phyloP scores from a whole-genome alignment of 2,888 invertebrate genomes.

The Drepana falcataria region DNA sequence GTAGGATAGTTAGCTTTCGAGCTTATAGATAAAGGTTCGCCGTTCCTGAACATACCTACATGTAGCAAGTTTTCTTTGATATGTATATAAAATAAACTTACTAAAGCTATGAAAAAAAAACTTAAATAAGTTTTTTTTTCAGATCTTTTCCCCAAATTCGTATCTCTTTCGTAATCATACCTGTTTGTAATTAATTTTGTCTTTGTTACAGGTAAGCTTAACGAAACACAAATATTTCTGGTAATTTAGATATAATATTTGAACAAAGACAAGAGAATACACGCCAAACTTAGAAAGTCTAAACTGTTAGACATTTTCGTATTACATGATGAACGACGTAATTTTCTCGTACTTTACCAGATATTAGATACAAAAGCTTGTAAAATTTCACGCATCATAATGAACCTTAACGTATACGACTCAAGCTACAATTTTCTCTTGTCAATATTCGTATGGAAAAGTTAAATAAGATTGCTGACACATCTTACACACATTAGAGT shows the following conservation, averaged over 20 bases:
- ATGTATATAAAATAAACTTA: no score
- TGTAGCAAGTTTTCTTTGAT: no score
- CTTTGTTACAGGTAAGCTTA: constrained; percentile 38
- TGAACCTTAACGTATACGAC: not conserved
- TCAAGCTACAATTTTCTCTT: not conserved
- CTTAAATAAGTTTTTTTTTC: no score
- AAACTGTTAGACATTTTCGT: not conserved
- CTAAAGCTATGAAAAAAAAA: no score
- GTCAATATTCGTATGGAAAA: constrained; percentile 1
- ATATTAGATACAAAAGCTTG: not conserved
- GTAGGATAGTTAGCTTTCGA: no score
- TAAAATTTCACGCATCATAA: not conserved
- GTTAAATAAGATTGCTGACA: constrained; percentile 21
- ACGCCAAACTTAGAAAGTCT: not conserved
- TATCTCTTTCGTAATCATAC: not conserved
- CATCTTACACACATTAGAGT: constrained; percentile 19
- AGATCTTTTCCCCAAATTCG: no score
- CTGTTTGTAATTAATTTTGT: constrained; percentile 12
- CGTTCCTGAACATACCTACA: no score
- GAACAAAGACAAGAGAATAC: not conserved
- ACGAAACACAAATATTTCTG: not conserved
- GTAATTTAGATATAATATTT: not conserved
- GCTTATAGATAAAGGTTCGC: no score
- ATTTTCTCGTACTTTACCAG: not conserved
- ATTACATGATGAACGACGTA: not conserved